These are phyloP conservation scores for Phaedon cochleariae DNA, from an alignment of 2,888 invertebrate genomes.

Conservation along the genomic window DNA sequence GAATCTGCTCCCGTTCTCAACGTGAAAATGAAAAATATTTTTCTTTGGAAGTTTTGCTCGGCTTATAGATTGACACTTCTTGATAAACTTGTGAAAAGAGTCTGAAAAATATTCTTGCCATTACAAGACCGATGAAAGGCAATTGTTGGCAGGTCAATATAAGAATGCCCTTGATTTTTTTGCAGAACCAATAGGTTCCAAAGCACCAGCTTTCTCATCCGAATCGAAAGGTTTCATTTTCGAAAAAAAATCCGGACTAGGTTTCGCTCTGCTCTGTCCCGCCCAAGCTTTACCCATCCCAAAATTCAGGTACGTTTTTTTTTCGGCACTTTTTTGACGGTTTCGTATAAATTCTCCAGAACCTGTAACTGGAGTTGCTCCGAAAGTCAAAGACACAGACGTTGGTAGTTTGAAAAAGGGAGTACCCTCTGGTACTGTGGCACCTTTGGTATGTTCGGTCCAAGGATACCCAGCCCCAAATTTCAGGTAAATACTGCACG, in stretches of 20 bases:
- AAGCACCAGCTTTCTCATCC: slow-evolving; percentile 63
- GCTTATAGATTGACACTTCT: too few species aligned
- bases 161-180: slow-evolving; percentile 33
- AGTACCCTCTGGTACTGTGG: slow-evolving; percentile 50
- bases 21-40: too few species aligned
- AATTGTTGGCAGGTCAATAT: too few species aligned
- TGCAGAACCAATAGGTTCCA: slow-evolving; percentile 66
- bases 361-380: slow-evolving; percentile 62
- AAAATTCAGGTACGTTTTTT: slow-evolving; percentile 67
- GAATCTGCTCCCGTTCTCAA: too few species aligned
- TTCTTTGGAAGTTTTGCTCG: too few species aligned
- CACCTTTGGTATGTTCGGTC: slow-evolving; percentile 63
- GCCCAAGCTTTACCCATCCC: slow-evolving; percentile 72
- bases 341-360: slow-evolving; percentile 56
- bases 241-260: slow-evolving; percentile 59
- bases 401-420: slow-evolving; percentile 62
- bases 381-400: slow-evolving; percentile 62
- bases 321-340: too few species aligned
- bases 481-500: slow-evolving; percentile 66
- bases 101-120: too few species aligned
- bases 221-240: slow-evolving; percentile 63
- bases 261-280: slow-evolving; percentile 63
- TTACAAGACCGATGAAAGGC: too few species aligned
- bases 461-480: slow-evolving; percentile 70
- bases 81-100: too few species aligned